A percentile compares a stretch with the other conserved stretches of the same genome.
phyloP scores from a whole-genome alignment of 1,140 invertebrate genomes.

The Pachyrhynchus sulphureomaculatus region DNA sequence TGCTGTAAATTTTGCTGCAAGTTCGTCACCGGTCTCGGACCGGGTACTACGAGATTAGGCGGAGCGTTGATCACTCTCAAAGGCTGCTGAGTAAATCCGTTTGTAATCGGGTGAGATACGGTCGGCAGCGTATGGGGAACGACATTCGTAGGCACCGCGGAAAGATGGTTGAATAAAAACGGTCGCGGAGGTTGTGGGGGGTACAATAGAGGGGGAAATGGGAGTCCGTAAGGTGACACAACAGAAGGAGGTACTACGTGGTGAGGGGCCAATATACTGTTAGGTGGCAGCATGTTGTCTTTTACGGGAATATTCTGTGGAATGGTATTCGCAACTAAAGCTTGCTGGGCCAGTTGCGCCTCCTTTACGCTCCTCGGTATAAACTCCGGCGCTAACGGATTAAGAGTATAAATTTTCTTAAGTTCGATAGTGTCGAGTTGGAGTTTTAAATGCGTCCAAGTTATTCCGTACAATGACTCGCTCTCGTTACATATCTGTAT shows the following conservation, averaged over 20 bases:
- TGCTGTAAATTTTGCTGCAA: too few species aligned
- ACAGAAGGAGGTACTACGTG: conserved; percentile 18
- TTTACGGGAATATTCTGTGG: conserved; percentile 1
- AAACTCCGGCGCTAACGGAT: conserved; percentile 82
- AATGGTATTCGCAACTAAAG: too few species aligned
- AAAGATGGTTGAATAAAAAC: conserved; percentile 20
- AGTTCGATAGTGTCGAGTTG: conserved; percentile 74
- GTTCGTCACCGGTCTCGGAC: neutral
- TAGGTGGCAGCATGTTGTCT: conserved; percentile 7
- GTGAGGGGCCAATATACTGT: conserved; percentile 6
- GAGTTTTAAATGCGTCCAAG: conserved; percentile 65
- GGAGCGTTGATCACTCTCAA: conserved; percentile 17
- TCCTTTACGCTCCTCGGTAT: conserved; percentile 56
- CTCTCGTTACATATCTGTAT: conserved; percentile 73
- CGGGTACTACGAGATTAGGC: neutral
- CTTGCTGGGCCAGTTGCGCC: conserved; percentile 1
- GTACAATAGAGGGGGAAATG: conserved; percentile 18
- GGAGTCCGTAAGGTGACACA: conserved; percentile 19
- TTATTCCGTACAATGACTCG: conserved; percentile 75
- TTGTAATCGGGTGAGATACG: neutral
- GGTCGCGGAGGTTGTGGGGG: conserved; percentile 21
- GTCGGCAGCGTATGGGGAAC: neutral
- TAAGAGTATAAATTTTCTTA: conserved; percentile 73
- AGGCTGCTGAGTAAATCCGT: conserved; percentile 16
- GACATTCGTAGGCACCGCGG: conserved; percentile 5